Conservation (phyloP, 2,797 vertebrate genomes). For the Micrastur ruficollis region DNA sequence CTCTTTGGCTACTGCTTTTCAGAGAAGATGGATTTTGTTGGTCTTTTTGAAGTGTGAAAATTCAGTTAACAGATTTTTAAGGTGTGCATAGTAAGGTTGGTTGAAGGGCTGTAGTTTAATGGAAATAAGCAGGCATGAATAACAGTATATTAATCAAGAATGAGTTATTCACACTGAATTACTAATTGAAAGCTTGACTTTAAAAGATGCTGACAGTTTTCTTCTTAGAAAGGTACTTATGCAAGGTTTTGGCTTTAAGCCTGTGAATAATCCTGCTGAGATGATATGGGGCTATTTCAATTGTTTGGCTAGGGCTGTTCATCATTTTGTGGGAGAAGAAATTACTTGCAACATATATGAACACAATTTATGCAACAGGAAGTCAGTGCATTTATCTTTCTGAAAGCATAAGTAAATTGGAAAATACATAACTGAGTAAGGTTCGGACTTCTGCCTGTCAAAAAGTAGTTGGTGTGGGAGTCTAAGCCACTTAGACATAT, state of each 20-base stretch:
- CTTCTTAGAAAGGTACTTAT: background rate
- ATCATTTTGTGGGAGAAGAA: background rate
- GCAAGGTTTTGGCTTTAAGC: background rate
- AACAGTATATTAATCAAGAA: background rate
- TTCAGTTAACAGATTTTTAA: background rate
- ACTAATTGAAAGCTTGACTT: background rate
- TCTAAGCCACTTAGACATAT: background rate
- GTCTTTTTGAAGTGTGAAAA: background rate
- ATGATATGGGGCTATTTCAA: background rate
- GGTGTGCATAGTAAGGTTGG: background rate
- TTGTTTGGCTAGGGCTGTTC: background rate
- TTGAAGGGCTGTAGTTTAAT: background rate
- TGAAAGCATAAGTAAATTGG: background rate
- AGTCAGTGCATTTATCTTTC: background rate
- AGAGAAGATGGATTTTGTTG: background rate
- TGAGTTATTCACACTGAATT: constrained; percentile 11
- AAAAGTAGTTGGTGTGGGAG: background rate
- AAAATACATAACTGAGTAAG: background rate
- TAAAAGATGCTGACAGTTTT: background rate
- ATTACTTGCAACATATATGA: background rate
- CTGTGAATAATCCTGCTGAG: background rate
- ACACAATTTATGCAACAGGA: background rate
- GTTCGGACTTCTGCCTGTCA: background rate
- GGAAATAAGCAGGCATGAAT: background rate
- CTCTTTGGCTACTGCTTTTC: background rate